Conservation (phyloP, 2,888 invertebrate species). For the Rhingia rostrata region DNA sequence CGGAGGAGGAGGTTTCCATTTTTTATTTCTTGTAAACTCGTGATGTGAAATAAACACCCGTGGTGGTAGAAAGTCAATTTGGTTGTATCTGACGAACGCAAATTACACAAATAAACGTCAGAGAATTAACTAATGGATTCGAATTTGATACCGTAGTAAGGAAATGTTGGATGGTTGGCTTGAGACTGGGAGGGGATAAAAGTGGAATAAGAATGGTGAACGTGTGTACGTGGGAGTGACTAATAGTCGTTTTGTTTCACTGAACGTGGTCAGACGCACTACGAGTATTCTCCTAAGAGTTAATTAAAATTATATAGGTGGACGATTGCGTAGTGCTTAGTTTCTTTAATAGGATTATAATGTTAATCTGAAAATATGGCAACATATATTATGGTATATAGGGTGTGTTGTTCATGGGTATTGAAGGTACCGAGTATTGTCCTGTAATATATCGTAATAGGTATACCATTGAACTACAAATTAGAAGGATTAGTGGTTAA, state of each 20-base stretch:
- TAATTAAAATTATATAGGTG: constrained; percentile 33
- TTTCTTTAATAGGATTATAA: not conserved
- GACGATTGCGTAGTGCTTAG: not conserved
- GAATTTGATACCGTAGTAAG: constrained; percentile 63
- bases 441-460: not conserved
- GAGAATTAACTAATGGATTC: constrained; percentile 69
- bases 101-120: constrained; percentile 70
- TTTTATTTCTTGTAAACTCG: constrained; percentile 50
- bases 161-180: constrained; percentile 40
- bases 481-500: not conserved
- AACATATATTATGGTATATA: not conserved
- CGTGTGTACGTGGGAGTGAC: constrained; percentile 55
- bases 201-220: constrained; percentile 26
- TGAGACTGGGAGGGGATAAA: constrained; percentile 34
- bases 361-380: not conserved
- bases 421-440: not conserved
- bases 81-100: constrained; percentile 55
- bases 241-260: constrained; percentile 33
- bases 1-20: constrained; percentile 14
- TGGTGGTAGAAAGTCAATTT: constrained; percentile 66
- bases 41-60: constrained; percentile 71
- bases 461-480: not conserved
- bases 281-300: constrained; percentile 2
- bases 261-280: not conserved
- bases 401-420: not conserved